A percentile compares a stretch with the other conserved stretches of the same genome.
Conservation (phyloP, 92 coral and sea anemone species). For the Phenganax subtilis region DNA sequence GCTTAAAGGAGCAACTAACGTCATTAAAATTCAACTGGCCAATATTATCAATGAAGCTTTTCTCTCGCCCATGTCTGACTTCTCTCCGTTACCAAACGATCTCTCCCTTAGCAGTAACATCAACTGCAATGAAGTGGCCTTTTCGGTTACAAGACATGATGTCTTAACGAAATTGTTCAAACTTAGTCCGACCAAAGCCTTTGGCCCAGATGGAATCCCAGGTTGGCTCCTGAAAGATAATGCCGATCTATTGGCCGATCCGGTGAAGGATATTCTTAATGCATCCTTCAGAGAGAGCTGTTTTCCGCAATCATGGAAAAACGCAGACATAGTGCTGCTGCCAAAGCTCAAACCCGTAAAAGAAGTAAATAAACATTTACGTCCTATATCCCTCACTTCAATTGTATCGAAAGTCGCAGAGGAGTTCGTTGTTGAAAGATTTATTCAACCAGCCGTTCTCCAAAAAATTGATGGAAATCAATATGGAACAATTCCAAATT, state of each 20-base stretch:
- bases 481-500: not conserved
- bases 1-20: not conserved
- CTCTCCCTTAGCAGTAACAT: not conserved
- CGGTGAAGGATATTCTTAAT: not conserved
- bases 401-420: not conserved
- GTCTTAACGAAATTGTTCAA: not conserved
- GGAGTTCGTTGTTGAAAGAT: not conserved
- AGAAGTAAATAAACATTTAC: conserved; percentile 2
- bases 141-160: not conserved
- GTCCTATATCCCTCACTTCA: not conserved
- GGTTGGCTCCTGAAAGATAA: too few relatives aligned
- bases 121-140: not conserved
- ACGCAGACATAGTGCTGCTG: not conserved
- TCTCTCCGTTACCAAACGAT: not conserved
- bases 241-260: too few relatives aligned
- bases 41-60: conserved; percentile 1
- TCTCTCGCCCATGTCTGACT: not conserved
- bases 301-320: not conserved
- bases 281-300: not conserved
- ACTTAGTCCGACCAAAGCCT: not conserved
- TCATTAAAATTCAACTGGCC: not conserved
- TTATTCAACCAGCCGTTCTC: not conserved
- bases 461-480: not conserved
- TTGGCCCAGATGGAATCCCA: too few relatives aligned
- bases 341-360: not conserved